Percentiles rank a stretch among this genome's conserved stretches.
Evolutionary conservation across 2,113 vertebrate genomes (phyloP).

Genomic region (Indicator indicator): DNA sequence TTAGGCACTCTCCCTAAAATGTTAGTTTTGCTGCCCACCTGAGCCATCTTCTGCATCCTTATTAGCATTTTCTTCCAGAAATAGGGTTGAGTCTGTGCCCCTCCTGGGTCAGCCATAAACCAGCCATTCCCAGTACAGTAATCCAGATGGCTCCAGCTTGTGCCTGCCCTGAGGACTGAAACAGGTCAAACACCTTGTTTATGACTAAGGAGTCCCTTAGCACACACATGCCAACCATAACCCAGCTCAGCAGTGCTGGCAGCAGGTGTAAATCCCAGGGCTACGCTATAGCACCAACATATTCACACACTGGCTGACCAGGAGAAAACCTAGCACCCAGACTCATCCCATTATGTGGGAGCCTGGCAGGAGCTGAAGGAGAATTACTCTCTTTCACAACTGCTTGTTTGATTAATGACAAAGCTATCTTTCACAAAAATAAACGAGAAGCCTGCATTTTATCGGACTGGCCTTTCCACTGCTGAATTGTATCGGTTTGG

Average conservation of each 20-base stretch:
- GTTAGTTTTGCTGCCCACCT: constrained; percentile 21
- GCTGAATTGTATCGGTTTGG: background rate
- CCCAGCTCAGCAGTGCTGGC: constrained; percentile 24
- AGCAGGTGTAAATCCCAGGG: constrained; percentile 23
- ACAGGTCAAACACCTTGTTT: constrained; percentile 68
- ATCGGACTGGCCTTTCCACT: background rate
- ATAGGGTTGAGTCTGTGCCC: constrained; percentile 18
- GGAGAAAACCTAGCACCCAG: background rate
- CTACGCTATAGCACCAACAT: background rate
- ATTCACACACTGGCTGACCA: background rate
- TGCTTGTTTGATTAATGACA: background rate
- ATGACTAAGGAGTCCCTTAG: constrained; percentile 27
- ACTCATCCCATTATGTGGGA: fast-evolving
- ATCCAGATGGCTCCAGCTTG: constrained; percentile 35
- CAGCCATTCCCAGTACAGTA: constrained; percentile 62
- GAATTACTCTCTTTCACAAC: background rate
- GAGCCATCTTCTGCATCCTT: constrained; percentile 51
- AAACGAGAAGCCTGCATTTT: background rate
- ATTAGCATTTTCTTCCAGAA: constrained; percentile 67
- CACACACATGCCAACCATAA: background rate
- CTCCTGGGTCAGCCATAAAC: constrained; percentile 52
- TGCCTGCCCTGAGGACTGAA: constrained; percentile 37
- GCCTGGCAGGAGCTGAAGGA: background rate
- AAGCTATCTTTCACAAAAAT: background rate
- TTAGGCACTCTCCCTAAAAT: background rate